Conservation (phyloP, 2,797 vertebrate species). For the Sebastes flavidus region DNA sequence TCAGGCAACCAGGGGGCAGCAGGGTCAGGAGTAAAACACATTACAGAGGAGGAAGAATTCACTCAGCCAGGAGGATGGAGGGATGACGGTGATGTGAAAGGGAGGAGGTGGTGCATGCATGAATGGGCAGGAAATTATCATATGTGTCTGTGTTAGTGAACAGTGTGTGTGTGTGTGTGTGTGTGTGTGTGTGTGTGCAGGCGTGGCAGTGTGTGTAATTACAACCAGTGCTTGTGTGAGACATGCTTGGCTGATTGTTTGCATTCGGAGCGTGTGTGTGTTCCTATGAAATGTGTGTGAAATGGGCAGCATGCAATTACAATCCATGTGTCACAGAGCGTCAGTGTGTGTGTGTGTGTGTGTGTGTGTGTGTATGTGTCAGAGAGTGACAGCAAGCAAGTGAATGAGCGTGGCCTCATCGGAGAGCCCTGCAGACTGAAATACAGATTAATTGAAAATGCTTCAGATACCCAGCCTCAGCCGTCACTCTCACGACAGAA, state of each 20-base stretch:
- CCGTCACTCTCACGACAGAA: conserved; percentile 27
- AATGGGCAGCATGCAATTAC: conserved; percentile 28
- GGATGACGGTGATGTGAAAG: neutral
- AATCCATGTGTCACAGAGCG: conserved; percentile 1
- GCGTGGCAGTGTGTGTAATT: neutral
- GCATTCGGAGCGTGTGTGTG: neutral
- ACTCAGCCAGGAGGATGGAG: neutral
- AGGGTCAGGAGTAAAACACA: neutral
- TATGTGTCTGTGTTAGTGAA: neutral
- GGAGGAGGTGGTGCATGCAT: neutral
- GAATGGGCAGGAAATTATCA: neutral
- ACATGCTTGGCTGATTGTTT: conserved; percentile 14
- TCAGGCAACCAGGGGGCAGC: neutral
- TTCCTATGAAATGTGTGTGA: neutral
- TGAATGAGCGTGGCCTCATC: conserved; percentile 37
- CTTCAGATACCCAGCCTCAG: conserved; percentile 44
- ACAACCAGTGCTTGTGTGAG: neutral
- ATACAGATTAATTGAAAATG: conserved; percentile 73
- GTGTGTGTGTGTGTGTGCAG: neutral
- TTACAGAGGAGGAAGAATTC: neutral
- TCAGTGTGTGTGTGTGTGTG: neutral
- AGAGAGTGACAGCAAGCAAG: conserved; percentile 34
- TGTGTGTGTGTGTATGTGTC: neutral
- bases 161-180: neutral
- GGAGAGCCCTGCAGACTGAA: conserved; percentile 47